These are phyloP conservation scores for Morpho deidamia DNA, from an alignment of 2,888 invertebrate genomes.

Conservation along the genomic window DNA sequence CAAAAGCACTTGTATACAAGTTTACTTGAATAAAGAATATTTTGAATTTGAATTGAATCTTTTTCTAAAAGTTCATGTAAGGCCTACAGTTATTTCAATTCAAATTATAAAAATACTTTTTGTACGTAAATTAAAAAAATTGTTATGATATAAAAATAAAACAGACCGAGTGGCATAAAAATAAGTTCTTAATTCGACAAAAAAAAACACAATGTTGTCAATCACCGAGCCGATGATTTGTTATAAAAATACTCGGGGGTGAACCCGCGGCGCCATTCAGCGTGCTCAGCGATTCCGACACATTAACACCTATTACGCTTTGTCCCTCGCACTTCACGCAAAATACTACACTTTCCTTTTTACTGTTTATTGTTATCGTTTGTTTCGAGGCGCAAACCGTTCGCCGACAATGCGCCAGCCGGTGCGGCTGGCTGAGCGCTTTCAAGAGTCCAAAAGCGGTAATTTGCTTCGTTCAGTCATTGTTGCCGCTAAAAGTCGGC, in stretches of 20 bases:
- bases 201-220: constrained; percentile 57
- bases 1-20: too few species aligned
- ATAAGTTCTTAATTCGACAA: constrained; percentile 42
- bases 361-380: constrained; percentile 75
- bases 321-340: constrained; percentile 60
- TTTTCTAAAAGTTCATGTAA: too few species aligned
- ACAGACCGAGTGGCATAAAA: constrained; percentile 6
- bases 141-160: constrained; percentile 1
- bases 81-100: too few species aligned
- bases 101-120: too few species aligned
- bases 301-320: constrained; percentile 74
- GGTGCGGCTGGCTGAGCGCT: constrained; percentile 66
- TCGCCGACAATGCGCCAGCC: constrained; percentile 57
- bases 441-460: constrained; percentile 73
- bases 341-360: constrained; percentile 75
- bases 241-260: constrained; percentile 58
- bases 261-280: constrained; percentile 50
- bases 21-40: too few species aligned
- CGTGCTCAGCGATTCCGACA: constrained; percentile 57
- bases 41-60: too few species aligned
- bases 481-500: constrained; percentile 73
- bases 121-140: too few species aligned
- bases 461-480: constrained; percentile 74
- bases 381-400: constrained; percentile 75
- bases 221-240: constrained; percentile 63